Base-by-base conservation (phyloP, 1,140 invertebrate species). In the Eurosta solidaginis region DNA sequence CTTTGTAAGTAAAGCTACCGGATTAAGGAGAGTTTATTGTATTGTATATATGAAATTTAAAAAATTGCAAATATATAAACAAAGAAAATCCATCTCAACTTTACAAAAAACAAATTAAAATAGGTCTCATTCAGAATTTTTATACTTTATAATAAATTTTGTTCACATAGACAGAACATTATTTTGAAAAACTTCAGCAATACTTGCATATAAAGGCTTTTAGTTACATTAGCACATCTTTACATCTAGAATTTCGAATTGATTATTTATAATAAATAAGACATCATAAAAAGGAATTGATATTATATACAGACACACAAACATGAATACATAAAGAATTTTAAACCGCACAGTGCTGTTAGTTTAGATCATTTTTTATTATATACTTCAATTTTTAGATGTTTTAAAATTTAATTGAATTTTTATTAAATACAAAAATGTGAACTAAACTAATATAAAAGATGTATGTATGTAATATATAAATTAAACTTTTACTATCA, bases 231-330 rank as follows among this genome's bases (percentile, higher is more conserved):
- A 49, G 40, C 27, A 36, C 27, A 0, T 12, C n/a, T 1, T 33
- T 7, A 25, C 36, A 29, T 12, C 33, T 7, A 29, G 14, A 33
- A 12, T 82, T 76, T 77, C n/a, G 25, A 59, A 44, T 77, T 75
- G 44, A 82, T 80, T 12, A 22, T 54, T 74, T 17, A 45, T 40
- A 20, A 27, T 40, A 77, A 79, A 45, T 44, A 3, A 40, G 25
- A 22, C 27, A 79, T 79, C 63, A 79, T 79, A 78, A 81, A 79
- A 85, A 81, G 84, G 84, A 85, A 85, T 85, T 85, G 84, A 85
- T 29, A 83, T 29, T 42, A 49, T 42, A 74, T n/a, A n/a, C n/a
- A n/a, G n/a, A n/a, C n/a, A n/a, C n/a, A n/a, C n/a, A n/a, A n/a
- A n/a, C n/a, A n/a, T n/a, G n/a, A n/a, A 74, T 45, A 54, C 47